These are phyloP conservation scores for Acromyrmex echinatior DNA, from an alignment of 1,140 invertebrate genomes.

Conservation along the genomic window DNA sequence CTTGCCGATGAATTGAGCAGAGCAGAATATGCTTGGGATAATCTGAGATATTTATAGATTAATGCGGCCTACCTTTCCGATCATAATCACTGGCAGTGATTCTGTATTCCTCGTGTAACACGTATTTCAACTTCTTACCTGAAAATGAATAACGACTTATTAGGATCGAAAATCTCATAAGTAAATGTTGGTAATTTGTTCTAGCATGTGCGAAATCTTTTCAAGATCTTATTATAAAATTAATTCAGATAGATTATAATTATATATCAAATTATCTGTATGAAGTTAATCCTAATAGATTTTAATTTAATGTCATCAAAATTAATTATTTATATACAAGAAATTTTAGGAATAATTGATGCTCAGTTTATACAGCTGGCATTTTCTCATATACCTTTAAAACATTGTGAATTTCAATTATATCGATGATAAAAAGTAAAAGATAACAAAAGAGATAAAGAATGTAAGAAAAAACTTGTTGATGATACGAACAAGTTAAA, in stretches of 20 bases:
- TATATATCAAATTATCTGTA: not conserved
- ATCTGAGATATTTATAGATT: conserved; percentile 74
- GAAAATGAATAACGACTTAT: conserved; percentile 60
- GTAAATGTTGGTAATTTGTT: not conserved
- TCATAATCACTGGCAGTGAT: conserved; percentile 14
- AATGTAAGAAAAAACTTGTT: not conserved
- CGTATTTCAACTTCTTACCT: conserved; percentile 67
- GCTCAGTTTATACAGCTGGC: conserved; percentile 32
- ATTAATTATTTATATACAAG: not conserved
- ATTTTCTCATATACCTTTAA: conserved; percentile 23
- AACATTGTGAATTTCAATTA: conserved; percentile 60
- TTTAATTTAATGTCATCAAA: conserved; percentile 6
- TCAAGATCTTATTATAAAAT: not conserved
- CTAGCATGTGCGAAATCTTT: not conserved
- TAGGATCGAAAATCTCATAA: conserved; percentile 17
- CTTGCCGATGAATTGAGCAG: conserved; percentile 63
- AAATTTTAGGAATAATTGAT: conserved; percentile 7
- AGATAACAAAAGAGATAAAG: conserved; percentile 5
- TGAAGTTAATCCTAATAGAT: not conserved
- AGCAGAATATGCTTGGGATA: conserved; percentile 53
- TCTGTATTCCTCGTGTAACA: not conserved
- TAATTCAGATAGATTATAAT: not conserved
- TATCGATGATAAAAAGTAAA: conserved; percentile 25
- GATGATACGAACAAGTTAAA: conserved; percentile 35
- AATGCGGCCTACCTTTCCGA: conserved; percentile 66